Conservation (phyloP, 2,113 vertebrate genomes). For the Peromyscus leucopus region DNA sequence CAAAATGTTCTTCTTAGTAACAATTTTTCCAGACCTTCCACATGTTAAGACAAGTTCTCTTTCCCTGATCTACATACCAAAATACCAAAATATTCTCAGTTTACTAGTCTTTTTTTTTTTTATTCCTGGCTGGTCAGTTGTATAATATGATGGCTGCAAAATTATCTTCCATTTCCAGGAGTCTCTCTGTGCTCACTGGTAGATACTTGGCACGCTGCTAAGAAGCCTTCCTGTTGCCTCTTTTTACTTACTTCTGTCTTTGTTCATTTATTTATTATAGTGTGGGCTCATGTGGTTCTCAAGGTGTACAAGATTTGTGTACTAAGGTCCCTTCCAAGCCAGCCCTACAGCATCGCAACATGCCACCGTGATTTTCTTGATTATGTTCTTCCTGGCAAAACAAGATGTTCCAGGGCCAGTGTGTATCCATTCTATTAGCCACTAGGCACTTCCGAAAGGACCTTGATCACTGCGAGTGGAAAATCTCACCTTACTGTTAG, state of each 20-base stretch:
- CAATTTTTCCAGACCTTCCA: neutral
- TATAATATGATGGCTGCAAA: neutral
- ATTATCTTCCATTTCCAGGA: neutral
- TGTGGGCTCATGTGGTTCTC: neutral
- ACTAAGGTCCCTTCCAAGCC: neutral
- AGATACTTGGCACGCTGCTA: no score
- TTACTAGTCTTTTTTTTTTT: neutral
- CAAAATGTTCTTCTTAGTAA: neutral
- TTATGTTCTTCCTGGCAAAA: neutral
- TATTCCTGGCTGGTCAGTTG: neutral
- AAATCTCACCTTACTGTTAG: neutral
- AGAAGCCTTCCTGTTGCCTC: neutral
- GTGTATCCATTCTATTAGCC: fast-evolving
- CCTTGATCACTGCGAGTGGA: neutral
- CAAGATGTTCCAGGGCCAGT: neutral
- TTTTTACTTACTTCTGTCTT: neutral
- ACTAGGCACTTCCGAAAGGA: neutral
- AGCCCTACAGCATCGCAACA: neutral
- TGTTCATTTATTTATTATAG: neutral
- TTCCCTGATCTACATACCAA: no score
- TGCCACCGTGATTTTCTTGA: neutral
- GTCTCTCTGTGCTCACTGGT: neutral
- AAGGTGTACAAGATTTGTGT: neutral
- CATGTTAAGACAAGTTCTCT: neutral
- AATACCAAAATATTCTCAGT: neutral